Evolutionary conservation across 1,140 invertebrate genomes (phyloP), one percentile per base, ranked within the genome.

Genomic region (Drosophila tropicalis): DNA sequence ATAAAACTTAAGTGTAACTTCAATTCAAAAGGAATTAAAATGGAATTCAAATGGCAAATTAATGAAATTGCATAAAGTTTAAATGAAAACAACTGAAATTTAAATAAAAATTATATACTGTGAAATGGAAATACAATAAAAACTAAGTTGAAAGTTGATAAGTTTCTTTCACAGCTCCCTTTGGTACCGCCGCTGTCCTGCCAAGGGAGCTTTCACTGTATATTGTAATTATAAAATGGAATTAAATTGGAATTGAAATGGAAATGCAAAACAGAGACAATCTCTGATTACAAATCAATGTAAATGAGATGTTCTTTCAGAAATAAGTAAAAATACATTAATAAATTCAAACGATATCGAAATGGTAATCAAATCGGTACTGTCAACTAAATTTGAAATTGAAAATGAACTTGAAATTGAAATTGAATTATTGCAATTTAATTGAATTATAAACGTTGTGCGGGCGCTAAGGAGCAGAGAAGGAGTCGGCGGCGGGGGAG

Each of bases 401-500:
- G 44, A 19, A 51, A 22, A 51, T 51, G 44, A 51, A 51, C 44
- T 68, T 56, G 57, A 70, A 76, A 76, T 68, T 56, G 57, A 70
- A 76, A 76, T 73, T 69, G 76, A 70, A 78, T 58, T 58, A 77
- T 77, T 79, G 72, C 67, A 70, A 66, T 81, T 89, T 89, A 89
- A 89, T 89, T 89, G 80, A 89, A 89, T 89, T 89, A 84, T 89
- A 89, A 89, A 79, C 74, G 84, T 73, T 81, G 58, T 39, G 54
- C 25, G 44, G 44, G 17, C 19, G 44, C 7, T 19, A 47, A 47
- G 17, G 44, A 47, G 44, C 44, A 19, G 9, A 6, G 44, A 2
- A 22, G 25, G 17, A 15, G 17, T 9, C 17, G 5, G 10, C 17
- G 17, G 19, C 7, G 19, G 51, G 3, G 4, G 25, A 3, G 5